Base-by-base conservation (phyloP, 1,140 invertebrate species). In the Eciton burchellii region DNA sequence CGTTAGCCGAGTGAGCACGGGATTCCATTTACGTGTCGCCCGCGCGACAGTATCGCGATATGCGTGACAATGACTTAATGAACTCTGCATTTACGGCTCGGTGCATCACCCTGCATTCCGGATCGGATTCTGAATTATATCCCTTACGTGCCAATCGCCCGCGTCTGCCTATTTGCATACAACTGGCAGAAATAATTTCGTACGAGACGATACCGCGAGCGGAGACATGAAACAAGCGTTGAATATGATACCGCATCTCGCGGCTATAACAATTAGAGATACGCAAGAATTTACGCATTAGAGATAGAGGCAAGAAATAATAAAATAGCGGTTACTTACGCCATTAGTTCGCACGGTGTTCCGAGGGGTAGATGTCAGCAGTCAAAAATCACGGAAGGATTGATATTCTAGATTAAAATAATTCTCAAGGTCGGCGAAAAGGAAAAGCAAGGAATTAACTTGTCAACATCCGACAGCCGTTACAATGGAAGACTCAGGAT, bases 41-140 rank as follows among this genome's bases (percentile, higher is more conserved):
- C 43, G 57, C 26, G 43, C 56, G n/a, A 35, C 52, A n/a, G 24
- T 49, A 71, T 49, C 70, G 41, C 56, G 24, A 62, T 29, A 43
- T 81, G 74, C 56, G 60, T 63, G 81, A 54, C 52, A 73, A 73
- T 87, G 82, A 76, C 74, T 66, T 82, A 83, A 85, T 81, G 72
- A 83, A 70, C 49, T 45, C n/a, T 29, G 16, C 73, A 83, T 90
- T 59, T 88, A 89, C 88, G 89, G 86, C 88, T 91, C 90, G 89
- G 62, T 89, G 84, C 82, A 89, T 89, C 88, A 89, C 85, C 71
- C 82, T 88, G 83, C n/a, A 29, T 29, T 70, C 11, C 6, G 12
- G 14, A 6, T 68, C 11, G 43, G 54, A 72, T 26, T 45, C 14
- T n/a, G n/a, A 76, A 54, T 52, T 77, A 26, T 26, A 19, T 26